Evolutionary conservation across 1,140 invertebrate species (phyloP), one percentile per base, ranked within the genome.

Genomic region (Pteromalus puparum): DNA sequence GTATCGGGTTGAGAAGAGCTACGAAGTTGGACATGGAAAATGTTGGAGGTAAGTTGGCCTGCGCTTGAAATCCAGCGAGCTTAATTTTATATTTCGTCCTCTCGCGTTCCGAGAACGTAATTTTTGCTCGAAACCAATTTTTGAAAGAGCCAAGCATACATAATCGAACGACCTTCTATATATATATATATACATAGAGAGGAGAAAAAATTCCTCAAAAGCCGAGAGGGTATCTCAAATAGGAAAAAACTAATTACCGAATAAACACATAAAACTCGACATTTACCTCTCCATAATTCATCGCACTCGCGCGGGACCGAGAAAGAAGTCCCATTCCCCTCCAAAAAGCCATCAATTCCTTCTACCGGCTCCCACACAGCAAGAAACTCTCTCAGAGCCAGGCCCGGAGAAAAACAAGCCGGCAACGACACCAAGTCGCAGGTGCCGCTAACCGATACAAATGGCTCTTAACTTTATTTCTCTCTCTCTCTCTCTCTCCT

Each of bases 361-460:
- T 28, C n/a, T 67, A 1, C 38, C 30, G 30, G 38, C 30, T 15
- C 7, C 34, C 65, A 34, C 15, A 28, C 61, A n/a, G 42, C 61
- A 24, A 79, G 30, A 24, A 38, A 4, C 7, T 42, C 21, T 38
- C 30, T 18, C 2, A 42, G n/a, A n/a, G n/a, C 0, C 10, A 34
- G 30, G 30, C 28, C 48, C 18, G 18, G 13, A 61, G 21, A n/a
- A 61, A 61, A 61, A 42, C 38, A 42, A 79, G 61, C 65, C 61
- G 61, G 34, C 77, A 79, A 53, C 48, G 84, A 77, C 85, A 83
- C 80, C 84, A n/a, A 86, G 81, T 81, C 87, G 86, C 87, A 88
- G 88, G 88, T 89, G 87, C 87, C 85, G 86, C 81, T 87, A 87
- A 88, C 87, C 87, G 87, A 87, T 89, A 87, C 87, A 87, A 89